Conservation (phyloP, 2,797 vertebrate species). For the Sciurus carolinensis region DNA sequence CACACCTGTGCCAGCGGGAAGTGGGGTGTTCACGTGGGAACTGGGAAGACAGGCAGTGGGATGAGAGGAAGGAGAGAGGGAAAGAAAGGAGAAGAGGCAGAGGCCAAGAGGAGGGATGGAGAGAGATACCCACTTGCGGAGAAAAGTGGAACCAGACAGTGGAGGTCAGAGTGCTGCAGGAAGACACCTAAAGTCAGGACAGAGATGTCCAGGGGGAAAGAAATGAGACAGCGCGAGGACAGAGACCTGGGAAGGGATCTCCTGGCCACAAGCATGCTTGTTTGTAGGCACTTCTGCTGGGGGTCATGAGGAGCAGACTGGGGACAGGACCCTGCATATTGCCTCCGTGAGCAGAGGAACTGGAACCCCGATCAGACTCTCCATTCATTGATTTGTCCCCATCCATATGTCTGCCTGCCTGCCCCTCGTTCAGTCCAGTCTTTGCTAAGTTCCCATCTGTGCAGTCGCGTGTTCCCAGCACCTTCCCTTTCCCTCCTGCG, state of each 20-base stretch:
- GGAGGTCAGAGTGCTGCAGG: neutral
- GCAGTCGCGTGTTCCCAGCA: neutral
- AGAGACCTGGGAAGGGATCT: neutral
- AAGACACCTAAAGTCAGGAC: neutral
- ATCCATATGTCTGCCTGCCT: neutral
- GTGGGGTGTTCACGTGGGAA: neutral
- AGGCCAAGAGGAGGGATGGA: neutral
- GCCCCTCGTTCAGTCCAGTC: neutral
- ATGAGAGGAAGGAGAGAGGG: neutral
- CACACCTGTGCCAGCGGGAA: conserved; percentile 75
- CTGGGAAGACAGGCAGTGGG: conserved; percentile 51
- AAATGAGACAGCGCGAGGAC: neutral
- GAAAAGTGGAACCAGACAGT: neutral
- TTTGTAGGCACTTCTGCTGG: neutral
- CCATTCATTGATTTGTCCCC: neutral
- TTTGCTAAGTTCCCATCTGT: neutral
- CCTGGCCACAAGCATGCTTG: accelerated
- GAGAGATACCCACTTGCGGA: neutral
- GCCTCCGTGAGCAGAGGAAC: neutral
- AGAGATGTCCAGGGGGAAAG: neutral
- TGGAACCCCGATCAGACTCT: neutral
- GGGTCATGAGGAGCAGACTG: neutral
- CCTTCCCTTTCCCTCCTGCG: neutral
- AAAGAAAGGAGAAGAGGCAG: neutral
- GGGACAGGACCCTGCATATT: neutral